A percentile compares a stretch with the other conserved stretches of the same genome.
phyloP scores from a whole-genome alignment of 2,113 vertebrate genomes.

The Sander vitreus region DNA sequence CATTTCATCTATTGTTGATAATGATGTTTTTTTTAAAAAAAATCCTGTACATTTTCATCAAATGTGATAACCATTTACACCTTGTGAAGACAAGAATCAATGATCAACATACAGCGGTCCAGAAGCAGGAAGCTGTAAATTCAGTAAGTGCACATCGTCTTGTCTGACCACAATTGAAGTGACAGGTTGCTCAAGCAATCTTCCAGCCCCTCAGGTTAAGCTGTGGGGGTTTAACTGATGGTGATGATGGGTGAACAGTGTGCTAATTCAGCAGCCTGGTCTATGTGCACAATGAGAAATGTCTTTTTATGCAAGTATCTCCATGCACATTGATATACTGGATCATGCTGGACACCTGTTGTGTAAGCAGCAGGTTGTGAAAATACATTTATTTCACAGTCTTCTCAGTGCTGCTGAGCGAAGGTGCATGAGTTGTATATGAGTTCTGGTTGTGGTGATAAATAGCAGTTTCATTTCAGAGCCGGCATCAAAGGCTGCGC shows the following conservation, averaged over 20 bases:
- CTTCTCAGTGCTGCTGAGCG: background rate
- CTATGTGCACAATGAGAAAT: background rate
- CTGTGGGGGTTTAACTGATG: conserved; percentile 17
- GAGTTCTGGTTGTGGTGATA: conserved; percentile 25
- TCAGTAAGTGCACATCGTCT: conserved; percentile 36
- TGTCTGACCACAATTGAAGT: conserved; percentile 49
- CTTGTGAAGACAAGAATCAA: conserved; percentile 9
- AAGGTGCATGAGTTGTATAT: conserved; percentile 2
- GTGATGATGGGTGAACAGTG: conserved; percentile 15
- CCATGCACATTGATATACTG: background rate
- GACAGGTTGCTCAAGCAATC: conserved; percentile 47
- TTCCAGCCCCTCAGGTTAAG: conserved; percentile 11
- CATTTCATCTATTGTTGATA: too few species aligned
- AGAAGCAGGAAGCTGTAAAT: conserved; percentile 18
- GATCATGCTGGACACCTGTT: conserved; percentile 12
- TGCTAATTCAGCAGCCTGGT: conserved; percentile 16
- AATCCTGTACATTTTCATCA: background rate
- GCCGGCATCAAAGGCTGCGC: conserved; percentile 5
- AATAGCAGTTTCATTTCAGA: conserved; percentile 15
- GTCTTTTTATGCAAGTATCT: background rate
- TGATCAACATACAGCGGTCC: conserved; percentile 5
- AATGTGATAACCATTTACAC: conserved; percentile 9
- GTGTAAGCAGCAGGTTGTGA: background rate
- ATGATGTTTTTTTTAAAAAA: background rate
- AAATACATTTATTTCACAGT: background rate